These are phyloP conservation scores for Lophius americanus DNA, from an alignment of 2,797 vertebrate species.

Conservation along the genomic window DNA sequence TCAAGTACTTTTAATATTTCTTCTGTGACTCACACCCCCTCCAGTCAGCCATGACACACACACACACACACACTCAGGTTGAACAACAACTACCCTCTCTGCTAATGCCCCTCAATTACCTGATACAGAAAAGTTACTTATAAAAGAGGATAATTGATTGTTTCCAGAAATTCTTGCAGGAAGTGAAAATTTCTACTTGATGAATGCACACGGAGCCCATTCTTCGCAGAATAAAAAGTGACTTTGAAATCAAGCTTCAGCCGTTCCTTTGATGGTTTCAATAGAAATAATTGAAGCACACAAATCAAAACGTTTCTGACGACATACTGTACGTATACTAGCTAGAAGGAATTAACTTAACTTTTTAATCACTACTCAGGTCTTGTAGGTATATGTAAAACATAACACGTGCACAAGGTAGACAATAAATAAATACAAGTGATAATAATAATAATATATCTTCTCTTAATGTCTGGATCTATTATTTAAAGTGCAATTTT, in stretches of 20 bases:
- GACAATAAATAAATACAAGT: too few species aligned
- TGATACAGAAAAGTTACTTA: conserved; percentile 8
- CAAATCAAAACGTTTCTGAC: neutral
- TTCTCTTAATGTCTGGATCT: too few species aligned
- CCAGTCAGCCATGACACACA: neutral
- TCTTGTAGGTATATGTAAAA: neutral
- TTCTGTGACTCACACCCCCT: conserved; percentile 30
- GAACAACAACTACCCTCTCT: neutral
- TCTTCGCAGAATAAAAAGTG: neutral
- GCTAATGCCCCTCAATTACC: conserved; percentile 24
- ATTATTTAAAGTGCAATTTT: too few species aligned
- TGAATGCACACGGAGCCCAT: too few species aligned
- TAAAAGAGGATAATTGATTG: conserved; percentile 11
- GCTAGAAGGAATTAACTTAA: too few species aligned
- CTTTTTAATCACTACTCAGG: neutral
- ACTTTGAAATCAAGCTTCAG: neutral
- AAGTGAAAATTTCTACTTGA: conserved; percentile 2
- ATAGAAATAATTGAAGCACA: neutral
- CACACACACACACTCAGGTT: neutral
- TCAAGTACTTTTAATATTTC: neutral
- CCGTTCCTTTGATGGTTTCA: neutral
- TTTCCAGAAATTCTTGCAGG: neutral
- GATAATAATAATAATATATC: too few species aligned
- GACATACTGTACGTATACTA: too few species aligned
- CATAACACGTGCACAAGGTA: neutral